Percentiles rank a stretch among this genome's conserved stretches.
Conservation (phyloP, 2,113 vertebrate genomes). For the Prunella himalayana region DNA sequence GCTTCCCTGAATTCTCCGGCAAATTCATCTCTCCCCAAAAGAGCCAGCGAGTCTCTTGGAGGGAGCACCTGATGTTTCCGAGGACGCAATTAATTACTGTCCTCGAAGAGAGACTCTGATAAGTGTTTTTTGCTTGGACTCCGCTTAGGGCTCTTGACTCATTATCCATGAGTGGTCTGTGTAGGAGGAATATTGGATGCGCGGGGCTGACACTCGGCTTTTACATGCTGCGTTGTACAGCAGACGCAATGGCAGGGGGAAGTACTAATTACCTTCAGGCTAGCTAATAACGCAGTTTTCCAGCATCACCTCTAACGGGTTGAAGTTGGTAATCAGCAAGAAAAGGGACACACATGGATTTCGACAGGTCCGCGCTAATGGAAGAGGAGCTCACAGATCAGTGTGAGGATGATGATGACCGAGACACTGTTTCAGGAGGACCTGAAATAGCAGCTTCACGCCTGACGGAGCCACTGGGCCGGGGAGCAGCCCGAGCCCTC, state of each 20-base stretch:
- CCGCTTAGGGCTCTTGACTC: constrained; percentile 41
- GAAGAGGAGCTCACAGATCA: background rate
- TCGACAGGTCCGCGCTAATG: background rate
- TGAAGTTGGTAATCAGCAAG: constrained; percentile 32
- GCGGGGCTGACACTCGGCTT: constrained; percentile 25
- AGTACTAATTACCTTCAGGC: constrained; percentile 50
- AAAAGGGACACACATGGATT: background rate
- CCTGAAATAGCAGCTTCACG: background rate
- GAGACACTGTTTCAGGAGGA: background rate
- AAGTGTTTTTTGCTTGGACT: constrained; percentile 7
- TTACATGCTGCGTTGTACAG: background rate
- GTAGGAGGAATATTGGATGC: background rate
- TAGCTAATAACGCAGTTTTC: constrained; percentile 22
- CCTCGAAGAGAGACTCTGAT: constrained; percentile 23
- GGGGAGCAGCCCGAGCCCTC: background rate
- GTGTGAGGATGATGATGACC: background rate
- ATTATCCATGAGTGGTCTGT: constrained; percentile 38
- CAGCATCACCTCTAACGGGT: background rate
- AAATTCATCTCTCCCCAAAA: background rate
- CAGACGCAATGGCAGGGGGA: constrained; percentile 18
- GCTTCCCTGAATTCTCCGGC: background rate
- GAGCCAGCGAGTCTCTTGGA: background rate
- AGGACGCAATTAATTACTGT: constrained; percentile 20
- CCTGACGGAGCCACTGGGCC: background rate
- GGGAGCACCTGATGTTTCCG: background rate